A percentile compares a stretch with the other conserved stretches of the same genome.
phyloP scores from a whole-genome alignment of 1,140 invertebrate genomes.

The Drosophila hydei region DNA sequence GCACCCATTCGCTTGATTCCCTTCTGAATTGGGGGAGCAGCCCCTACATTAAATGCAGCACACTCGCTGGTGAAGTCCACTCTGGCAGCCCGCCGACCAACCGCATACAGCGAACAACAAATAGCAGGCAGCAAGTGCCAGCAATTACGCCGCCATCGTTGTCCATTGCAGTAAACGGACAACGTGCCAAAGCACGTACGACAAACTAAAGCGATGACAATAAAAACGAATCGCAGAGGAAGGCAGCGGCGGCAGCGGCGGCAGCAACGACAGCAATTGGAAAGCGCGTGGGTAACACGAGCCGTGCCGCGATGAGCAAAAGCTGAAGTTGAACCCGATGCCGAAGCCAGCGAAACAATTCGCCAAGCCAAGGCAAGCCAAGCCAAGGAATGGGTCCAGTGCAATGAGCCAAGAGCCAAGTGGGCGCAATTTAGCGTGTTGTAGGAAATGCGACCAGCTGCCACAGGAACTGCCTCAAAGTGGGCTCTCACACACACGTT shows the following conservation, averaged over 20 bases:
- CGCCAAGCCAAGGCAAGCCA: slow-evolving; percentile 6
- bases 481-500: slow-evolving; percentile 36
- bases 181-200: slow-evolving; percentile 76
- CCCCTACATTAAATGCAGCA: slow-evolving; percentile 58
- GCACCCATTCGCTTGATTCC: neutral
- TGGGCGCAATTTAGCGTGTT: slow-evolving; percentile 66
- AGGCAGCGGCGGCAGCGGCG: slow-evolving; percentile 14
- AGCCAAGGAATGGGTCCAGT: slow-evolving; percentile 28
- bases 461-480: slow-evolving; percentile 65
- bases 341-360: slow-evolving; percentile 39
- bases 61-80: slow-evolving; percentile 22
- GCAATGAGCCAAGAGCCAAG: slow-evolving; percentile 70
- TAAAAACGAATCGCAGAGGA: slow-evolving; percentile 70
- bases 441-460: slow-evolving; percentile 66
- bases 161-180: slow-evolving; percentile 72
- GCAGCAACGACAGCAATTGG: slow-evolving; percentile 47
- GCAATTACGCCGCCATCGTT: slow-evolving; percentile 58
- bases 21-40: slow-evolving; percentile 38
- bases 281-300: slow-evolving; percentile 78
- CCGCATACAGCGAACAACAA: slow-evolving; percentile 54
- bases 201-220: slow-evolving; percentile 78
- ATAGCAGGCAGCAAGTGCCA: slow-evolving; percentile 61
- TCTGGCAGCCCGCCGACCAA: slow-evolving; percentile 40
- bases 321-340: slow-evolving; percentile 5
- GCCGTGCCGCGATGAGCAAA: slow-evolving; percentile 26